Conservation (phyloP, 2,113 vertebrate genomes). For the Tupaia tana region DNA sequence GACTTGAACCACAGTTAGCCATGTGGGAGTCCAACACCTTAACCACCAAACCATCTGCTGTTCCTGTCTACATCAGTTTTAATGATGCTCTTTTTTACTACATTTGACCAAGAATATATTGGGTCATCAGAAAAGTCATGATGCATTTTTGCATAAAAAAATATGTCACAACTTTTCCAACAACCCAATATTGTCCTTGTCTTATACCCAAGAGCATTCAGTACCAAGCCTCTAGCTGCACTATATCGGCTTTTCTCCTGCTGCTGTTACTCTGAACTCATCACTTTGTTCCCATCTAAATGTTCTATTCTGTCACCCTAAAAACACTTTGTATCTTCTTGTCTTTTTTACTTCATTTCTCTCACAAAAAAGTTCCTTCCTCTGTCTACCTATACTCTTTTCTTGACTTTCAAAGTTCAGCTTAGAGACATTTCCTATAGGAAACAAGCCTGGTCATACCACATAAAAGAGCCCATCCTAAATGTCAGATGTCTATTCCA, state of each 20-base stretch:
- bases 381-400: not conserved
- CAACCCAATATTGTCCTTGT: no score
- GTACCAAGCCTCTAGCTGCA: not conserved
- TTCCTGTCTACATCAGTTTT: not conserved
- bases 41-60: no score
- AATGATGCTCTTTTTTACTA: not conserved
- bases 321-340: not conserved
- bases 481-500: not conserved
- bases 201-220: not conserved
- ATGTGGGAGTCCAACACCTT: no score
- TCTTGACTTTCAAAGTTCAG: slow-evolving; percentile 7
- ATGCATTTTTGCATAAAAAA: no score
- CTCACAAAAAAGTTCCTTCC: not conserved
- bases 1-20: no score
- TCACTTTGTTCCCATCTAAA: not conserved
- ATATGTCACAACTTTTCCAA: no score
- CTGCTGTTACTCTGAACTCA: not conserved
- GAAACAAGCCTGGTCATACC: not conserved
- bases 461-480: not conserved
- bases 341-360: not conserved
- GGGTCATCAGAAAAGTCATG: not conserved
- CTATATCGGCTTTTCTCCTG: not conserved
- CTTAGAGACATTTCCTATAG: not conserved
- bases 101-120: not conserved
- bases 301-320: not conserved